Conservation (phyloP, 2,113 vertebrate species). For the Brachypodius melanocephalos region DNA sequence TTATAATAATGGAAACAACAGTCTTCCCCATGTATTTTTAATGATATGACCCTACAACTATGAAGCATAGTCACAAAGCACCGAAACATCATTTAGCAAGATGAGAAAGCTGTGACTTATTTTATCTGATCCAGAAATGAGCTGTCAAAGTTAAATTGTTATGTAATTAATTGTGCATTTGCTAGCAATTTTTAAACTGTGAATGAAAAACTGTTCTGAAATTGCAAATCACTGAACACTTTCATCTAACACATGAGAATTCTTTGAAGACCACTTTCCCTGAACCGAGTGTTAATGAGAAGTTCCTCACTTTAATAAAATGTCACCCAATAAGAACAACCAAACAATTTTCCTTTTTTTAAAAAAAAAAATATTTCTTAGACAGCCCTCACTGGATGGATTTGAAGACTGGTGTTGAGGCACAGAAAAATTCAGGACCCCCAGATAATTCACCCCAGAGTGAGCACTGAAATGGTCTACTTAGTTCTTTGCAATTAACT, state of each 20-base stretch:
- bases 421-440: not conserved
- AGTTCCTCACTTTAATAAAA: not conserved
- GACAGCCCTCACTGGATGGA: not conserved
- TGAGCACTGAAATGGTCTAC: not conserved
- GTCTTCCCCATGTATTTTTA: not conserved
- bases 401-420: not conserved
- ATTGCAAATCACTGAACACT: not conserved
- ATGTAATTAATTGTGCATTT: slow-evolving; percentile 31
- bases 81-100: not conserved
- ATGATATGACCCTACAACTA: not conserved
- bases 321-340: not conserved
- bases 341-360: not conserved
- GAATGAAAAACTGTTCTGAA: slow-evolving; percentile 21
- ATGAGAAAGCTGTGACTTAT: not conserved
- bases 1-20: not conserved
- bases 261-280: not conserved
- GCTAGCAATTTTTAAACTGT: slow-evolving; percentile 17
- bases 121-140: slow-evolving; percentile 12
- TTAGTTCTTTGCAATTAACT: not conserved
- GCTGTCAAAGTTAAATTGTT: slow-evolving; percentile 3
- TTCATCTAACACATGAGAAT: slow-evolving; percentile 1
- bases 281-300: not conserved
- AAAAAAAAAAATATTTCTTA: not conserved
- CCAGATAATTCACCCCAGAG: not conserved
- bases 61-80: not conserved